Evolutionary conservation across 2,113 vertebrate species (phyloP), one percentile per base, ranked within the genome.

Genomic region (Pterocles gutturalis): DNA sequence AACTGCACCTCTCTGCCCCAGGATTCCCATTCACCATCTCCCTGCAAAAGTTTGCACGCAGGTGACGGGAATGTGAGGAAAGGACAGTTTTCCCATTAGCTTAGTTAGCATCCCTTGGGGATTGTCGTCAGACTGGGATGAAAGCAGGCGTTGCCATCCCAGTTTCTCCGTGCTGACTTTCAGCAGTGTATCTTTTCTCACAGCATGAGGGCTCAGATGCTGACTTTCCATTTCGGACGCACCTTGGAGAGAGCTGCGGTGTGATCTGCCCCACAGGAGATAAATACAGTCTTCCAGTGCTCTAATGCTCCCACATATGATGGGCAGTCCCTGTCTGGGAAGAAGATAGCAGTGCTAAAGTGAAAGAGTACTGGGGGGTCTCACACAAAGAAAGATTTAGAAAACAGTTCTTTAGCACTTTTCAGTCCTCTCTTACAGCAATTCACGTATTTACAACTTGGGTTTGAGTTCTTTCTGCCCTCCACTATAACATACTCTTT

Each of bases 221-320:
- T 78, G 55, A 55, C 38, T 71, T 89, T 76, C 72, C 49, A 21
- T 34, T 89, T 93, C 36, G 83, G 58, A 66, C 80, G 91, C 89
- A 98, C 98, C 98, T 98, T 97, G 51, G 97, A 98, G 60, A 98
- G 97, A 67, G 95, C 87, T 29, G 97, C 98, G 61, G 97, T 97
- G 16, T 98, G 98, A 82, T 97, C 97, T 54, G 93, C 93, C 31
- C 98, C 98, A 87, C 98, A 98, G 6, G 97, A 85, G 36, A 98
- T 83, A 88, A 97, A 98, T 2, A 91, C 78, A 43, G 93, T 78
- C 65, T 95, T 96, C 95, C 97, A 96, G 60, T 95, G 94, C 60
- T 97, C 94, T 48, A 98, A 77, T 0, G 96, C 95, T 80, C 19
- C 65, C 29, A 98, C 3, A 1, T 91, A 73, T 0, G 71, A 83